These are phyloP conservation scores for Oedothorax gibbosus DNA, from an alignment of 1,140 invertebrate genomes.

Conservation along the genomic window DNA sequence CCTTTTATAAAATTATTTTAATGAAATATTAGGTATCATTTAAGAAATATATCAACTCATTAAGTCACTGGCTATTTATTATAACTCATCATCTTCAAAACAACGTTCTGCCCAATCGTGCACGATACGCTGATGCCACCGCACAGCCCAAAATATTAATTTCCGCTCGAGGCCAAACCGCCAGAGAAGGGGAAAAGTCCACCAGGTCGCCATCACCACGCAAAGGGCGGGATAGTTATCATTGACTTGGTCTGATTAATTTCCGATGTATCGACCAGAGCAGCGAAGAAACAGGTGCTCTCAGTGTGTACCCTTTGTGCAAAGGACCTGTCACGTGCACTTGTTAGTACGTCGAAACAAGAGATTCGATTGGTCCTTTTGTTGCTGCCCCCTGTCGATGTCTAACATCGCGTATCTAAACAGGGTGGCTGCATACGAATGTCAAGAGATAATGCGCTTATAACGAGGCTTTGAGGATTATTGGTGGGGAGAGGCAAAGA, in stretches of 20 bases:
- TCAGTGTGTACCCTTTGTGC: conserved; percentile 44
- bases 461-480: background rate
- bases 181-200: background rate
- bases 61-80: no score
- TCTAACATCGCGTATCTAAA: background rate
- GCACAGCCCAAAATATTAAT: conserved; percentile 53
- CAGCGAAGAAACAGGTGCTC: conserved; percentile 51
- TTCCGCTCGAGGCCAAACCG: conserved; percentile 35
- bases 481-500: background rate
- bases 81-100: no score
- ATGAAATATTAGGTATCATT: no score
- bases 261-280: conserved; percentile 56
- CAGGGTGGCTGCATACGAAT: background rate
- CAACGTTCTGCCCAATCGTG: conserved; percentile 40
- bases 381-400: background rate
- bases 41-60: no score
- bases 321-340: conserved; percentile 46
- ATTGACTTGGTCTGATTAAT: conserved; percentile 53
- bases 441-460: conserved; percentile 1
- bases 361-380: conserved; percentile 29
- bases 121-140: background rate
- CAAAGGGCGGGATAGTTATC: conserved; percentile 48
- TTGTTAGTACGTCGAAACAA: conserved; percentile 22
- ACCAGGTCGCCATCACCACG: background rate
- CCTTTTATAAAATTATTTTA: no score